Evolutionary conservation across 1,140 invertebrate genomes (phyloP).

Genomic region (Aphaenogaster rudis): DNA sequence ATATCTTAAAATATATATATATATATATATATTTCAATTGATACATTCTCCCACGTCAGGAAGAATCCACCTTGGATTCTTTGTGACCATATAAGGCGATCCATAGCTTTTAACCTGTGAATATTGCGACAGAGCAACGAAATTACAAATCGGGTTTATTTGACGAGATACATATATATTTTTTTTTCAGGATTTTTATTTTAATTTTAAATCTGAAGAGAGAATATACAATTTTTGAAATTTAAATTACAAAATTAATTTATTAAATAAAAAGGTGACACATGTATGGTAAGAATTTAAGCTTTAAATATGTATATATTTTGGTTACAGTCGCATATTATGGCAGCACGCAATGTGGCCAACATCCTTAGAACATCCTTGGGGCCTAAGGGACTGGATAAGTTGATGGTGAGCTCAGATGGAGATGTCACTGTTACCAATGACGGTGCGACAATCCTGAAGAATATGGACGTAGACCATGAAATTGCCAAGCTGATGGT

Average conservation of each 20-base stretch:
- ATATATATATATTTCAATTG: background rate
- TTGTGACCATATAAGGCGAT: conserved; percentile 83
- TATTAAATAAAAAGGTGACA: background rate
- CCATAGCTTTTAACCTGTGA: background rate
- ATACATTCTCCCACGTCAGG: background rate
- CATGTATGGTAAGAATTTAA: background rate
- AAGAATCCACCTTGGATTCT: background rate
- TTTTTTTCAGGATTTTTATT: background rate
- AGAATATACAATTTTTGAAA: background rate
- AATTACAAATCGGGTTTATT: background rate
- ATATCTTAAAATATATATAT: background rate
- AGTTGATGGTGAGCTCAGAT: conserved; percentile 98
- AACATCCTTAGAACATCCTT: conserved; percentile 96
- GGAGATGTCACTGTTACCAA: conserved; percentile 99
- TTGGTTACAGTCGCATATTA: conserved; percentile 96
- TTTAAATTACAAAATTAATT: conserved; percentile 15
- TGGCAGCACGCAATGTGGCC: conserved; percentile 97
- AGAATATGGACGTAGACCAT: conserved; percentile 99
- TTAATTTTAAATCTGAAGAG: background rate
- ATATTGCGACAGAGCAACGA: background rate
- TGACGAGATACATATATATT: background rate
- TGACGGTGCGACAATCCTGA: conserved; percentile 99
- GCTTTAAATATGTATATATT: conserved; percentile 23
- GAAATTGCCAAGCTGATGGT: conserved; percentile 99
- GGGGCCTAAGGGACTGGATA: conserved; percentile 98